phyloP scores from a whole-genome alignment of 2,888 invertebrate genomes.

The Andrena marginata region DNA sequence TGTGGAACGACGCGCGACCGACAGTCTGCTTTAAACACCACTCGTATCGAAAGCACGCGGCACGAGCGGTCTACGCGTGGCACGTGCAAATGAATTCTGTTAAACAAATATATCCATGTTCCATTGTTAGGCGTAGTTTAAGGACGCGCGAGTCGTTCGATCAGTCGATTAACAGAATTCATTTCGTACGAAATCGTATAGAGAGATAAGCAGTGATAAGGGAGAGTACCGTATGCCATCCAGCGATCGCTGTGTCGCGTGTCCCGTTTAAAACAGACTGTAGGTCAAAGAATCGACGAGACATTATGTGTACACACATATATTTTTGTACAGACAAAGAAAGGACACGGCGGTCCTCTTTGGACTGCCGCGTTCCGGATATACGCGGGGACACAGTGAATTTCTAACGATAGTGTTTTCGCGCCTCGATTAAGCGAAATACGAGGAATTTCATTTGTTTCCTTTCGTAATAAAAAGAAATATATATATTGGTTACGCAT shows the following conservation, averaged over 20 bases:
- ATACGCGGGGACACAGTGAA: slow-evolving; percentile 53
- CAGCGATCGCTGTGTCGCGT: slow-evolving; percentile 56
- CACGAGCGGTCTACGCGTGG: slow-evolving; percentile 21
- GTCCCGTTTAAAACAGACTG: slow-evolving; percentile 81
- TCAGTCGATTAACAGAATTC: slow-evolving; percentile 53
- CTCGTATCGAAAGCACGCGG: slow-evolving; percentile 56
- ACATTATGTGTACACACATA: slow-evolving; percentile 68
- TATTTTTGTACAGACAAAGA: slow-evolving; percentile 71
- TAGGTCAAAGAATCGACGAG: slow-evolving; percentile 68
- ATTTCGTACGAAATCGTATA: slow-evolving; percentile 2
- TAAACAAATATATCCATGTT: slow-evolving; percentile 37
- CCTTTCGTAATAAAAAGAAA: slow-evolving; percentile 31
- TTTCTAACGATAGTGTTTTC: slow-evolving; percentile 64
- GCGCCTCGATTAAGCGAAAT: slow-evolving; percentile 8
- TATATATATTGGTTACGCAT: slow-evolving; percentile 35
- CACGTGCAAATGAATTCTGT: slow-evolving; percentile 49
- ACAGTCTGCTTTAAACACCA: slow-evolving; percentile 78
- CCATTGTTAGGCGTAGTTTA: slow-evolving; percentile 35
- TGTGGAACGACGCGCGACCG: slow-evolving; percentile 63
- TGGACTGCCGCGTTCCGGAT: slow-evolving; percentile 32
- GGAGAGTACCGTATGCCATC: slow-evolving; percentile 23
- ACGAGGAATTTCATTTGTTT: slow-evolving; percentile 44
- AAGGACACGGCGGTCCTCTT: slow-evolving; percentile 34
- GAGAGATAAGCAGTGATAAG: not conserved
- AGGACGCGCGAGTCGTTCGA: slow-evolving; percentile 18